Evolutionary conservation across 2,888 invertebrate genomes (phyloP).

Genomic region (Heliconius ismenius): DNA sequence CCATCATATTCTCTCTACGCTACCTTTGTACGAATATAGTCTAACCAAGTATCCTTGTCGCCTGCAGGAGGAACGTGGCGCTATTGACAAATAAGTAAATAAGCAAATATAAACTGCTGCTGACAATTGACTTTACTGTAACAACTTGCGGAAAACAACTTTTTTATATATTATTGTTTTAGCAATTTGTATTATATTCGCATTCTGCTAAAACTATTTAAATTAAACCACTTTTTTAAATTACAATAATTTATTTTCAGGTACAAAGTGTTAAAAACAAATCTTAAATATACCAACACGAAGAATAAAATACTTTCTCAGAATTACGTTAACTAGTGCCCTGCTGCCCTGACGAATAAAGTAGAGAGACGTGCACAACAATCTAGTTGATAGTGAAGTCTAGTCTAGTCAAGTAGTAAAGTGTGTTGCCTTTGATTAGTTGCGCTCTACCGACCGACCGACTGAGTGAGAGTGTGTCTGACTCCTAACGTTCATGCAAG

Average conservation of each 20-base stretch:
- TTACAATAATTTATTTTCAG: conserved; percentile 44
- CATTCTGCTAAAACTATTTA: not conserved
- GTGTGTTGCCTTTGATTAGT: not conserved
- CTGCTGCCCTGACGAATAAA: not conserved
- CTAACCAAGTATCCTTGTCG: no score
- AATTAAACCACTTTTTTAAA: conserved; percentile 33
- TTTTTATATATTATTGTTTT: not conserved
- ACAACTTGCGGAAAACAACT: not conserved
- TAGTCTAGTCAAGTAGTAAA: no score
- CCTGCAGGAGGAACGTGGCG: no score
- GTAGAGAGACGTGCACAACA: not conserved
- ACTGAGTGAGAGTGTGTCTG: not conserved
- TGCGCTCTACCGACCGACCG: not conserved
- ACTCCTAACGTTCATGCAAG: conserved; percentile 1
- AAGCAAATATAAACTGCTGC: no score
- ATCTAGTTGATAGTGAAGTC: conserved; percentile 1
- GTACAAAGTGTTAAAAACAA: conserved; percentile 33
- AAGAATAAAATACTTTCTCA: not conserved
- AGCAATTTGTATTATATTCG: not conserved
- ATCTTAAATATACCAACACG: not conserved
- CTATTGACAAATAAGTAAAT: no score
- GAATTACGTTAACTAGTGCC: not conserved
- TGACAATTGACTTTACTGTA: not conserved
- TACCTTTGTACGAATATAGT: not conserved
- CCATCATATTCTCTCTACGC: not conserved